These are phyloP conservation scores for Sterrhoptilus dennistouni DNA, from an alignment of 2,113 vertebrate species.

Conservation along the genomic window DNA sequence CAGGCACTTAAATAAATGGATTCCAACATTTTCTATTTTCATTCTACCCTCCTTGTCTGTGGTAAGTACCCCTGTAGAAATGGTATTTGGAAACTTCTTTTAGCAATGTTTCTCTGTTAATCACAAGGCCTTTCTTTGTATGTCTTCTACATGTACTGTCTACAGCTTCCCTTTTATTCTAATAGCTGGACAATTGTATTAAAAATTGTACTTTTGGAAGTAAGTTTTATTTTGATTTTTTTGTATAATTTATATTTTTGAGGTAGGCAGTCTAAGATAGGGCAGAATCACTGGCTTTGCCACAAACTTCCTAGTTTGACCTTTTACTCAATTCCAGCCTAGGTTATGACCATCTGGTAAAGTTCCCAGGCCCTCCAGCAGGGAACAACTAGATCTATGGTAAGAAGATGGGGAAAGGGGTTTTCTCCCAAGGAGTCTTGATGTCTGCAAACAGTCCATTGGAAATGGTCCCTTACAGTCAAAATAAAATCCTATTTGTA, in stretches of 20 bases:
- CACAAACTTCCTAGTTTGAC: neutral
- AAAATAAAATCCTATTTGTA: neutral
- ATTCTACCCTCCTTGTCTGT: neutral
- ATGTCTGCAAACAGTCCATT: neutral
- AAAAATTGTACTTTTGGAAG: neutral
- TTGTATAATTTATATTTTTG: neutral
- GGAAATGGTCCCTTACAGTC: neutral
- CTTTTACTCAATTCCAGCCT: neutral
- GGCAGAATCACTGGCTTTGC: neutral
- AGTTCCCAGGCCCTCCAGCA: neutral
- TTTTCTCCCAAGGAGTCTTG: neutral
- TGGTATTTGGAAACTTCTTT: constrained; percentile 24
- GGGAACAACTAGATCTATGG: neutral
- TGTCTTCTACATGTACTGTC: neutral
- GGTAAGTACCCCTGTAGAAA: constrained; percentile 3
- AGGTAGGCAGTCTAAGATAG: neutral
- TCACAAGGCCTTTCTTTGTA: neutral
- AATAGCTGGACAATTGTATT: neutral
- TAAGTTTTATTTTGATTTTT: neutral
- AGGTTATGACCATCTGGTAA: neutral
- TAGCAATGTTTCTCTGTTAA: constrained; percentile 24
- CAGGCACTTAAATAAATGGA: constrained; percentile 60
- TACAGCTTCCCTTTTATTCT: neutral
- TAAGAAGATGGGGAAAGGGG: neutral
- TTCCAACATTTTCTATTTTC: constrained; percentile 27